A percentile compares a stretch with the other conserved stretches of the same genome.
These are phyloP conservation scores for Galbula dea DNA, from an alignment of 2,113 vertebrate species.

Conservation along the genomic window DNA sequence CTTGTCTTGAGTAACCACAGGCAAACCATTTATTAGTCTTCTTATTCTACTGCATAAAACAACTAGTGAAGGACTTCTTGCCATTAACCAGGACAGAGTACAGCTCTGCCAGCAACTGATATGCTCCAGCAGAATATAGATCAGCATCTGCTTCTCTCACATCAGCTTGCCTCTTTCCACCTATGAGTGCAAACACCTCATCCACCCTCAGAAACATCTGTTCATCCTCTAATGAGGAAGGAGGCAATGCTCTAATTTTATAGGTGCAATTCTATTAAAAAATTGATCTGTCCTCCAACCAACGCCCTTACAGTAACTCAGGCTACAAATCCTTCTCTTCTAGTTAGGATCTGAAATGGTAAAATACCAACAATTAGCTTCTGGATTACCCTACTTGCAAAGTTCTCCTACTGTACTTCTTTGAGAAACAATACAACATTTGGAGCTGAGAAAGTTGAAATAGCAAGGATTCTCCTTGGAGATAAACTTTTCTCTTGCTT, in stretches of 20 bases:
- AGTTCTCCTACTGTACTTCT: neutral
- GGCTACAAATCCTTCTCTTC: neutral
- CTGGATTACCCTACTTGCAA: neutral
- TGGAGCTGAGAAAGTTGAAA: conserved; percentile 22
- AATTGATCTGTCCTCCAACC: neutral
- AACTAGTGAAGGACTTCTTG: neutral
- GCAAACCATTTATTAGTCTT: neutral
- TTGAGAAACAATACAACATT: neutral
- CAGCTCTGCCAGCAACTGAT: neutral
- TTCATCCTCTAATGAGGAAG: neutral
- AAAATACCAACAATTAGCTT: neutral
- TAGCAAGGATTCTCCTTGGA: neutral
- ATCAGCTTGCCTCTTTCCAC: neutral
- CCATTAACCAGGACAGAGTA: neutral
- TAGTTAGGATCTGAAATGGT: neutral
- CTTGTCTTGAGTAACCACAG: neutral
- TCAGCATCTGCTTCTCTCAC: neutral
- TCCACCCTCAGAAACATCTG: neutral
- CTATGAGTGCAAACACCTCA: neutral
- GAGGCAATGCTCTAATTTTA: neutral
- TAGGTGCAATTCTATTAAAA: neutral
- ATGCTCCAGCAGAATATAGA: neutral
- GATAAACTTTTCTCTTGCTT: neutral
- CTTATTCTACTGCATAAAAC: neutral
- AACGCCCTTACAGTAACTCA: neutral